phyloP scores from a whole-genome alignment of 1,140 invertebrate species.

The Radopholus similis region DNA sequence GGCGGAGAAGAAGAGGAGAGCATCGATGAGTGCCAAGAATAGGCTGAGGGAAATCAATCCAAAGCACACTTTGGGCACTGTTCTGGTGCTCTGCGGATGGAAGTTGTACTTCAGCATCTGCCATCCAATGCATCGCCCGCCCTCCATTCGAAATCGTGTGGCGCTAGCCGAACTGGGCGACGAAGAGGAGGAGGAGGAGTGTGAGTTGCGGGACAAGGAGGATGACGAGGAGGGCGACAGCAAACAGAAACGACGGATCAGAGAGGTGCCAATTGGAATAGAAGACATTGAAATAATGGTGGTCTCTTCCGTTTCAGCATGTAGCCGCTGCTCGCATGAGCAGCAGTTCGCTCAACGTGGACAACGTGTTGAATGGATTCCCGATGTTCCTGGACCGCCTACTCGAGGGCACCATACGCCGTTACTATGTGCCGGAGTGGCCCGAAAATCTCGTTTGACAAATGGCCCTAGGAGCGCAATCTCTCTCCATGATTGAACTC shows the following conservation, averaged over 20 bases:
- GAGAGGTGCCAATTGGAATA: background rate
- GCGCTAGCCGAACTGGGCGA: conserved; percentile 46
- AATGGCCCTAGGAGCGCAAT: too few species aligned
- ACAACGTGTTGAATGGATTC: conserved; percentile 81
- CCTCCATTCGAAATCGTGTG: conserved; percentile 17
- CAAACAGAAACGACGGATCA: background rate
- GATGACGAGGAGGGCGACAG: background rate
- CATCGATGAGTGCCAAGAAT: background rate
- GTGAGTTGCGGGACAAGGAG: background rate
- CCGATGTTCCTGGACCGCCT: conserved; percentile 92
- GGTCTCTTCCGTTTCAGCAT: background rate
- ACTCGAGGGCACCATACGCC: conserved; percentile 87
- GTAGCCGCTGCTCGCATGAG: background rate
- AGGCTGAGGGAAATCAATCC: conserved; percentile 78
- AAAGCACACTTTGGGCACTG: conserved; percentile 92
- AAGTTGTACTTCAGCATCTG: conserved; percentile 97
- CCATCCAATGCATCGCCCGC: conserved; percentile 69
- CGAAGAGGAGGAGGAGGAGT: conserved; percentile 20
- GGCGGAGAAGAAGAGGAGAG: background rate
- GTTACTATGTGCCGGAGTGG: conserved; percentile 94
- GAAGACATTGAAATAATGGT: background rate
- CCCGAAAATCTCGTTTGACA: conserved; percentile 65
- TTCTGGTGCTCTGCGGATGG: conserved; percentile 88
- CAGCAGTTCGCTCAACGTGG: conserved; percentile 58
- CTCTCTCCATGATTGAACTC: too few species aligned